Base-by-base conservation (phyloP, 2,113 vertebrate species). In the Nematolebias whitei region DNA sequence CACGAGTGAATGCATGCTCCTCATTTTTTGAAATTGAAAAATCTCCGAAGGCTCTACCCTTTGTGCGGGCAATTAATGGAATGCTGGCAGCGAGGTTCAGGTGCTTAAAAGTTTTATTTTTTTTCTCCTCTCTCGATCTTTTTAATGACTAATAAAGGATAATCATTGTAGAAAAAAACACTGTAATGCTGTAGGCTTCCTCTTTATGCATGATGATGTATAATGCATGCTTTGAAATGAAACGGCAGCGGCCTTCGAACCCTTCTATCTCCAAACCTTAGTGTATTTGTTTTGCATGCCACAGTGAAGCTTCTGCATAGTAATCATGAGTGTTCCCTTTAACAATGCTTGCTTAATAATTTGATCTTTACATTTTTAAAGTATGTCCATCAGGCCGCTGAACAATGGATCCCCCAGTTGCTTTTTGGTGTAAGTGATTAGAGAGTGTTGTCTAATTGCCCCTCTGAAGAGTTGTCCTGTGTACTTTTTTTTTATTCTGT, bases 41-140 rank as follows among this genome's bases (percentile, higher is more conserved):
- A 91, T 90, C 88, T 89, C 89, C 85, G 84, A 91, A 92, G 90
- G 89, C 88, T 89, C 86, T 81, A 71, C 79, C 88, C 76, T 92
- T 93, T 94, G 92, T 93, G 85, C 80, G 77, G 85, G 90, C 91
- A 93, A 93, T 93, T 93, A 93, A 93, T 92, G 89, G 90, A 93
- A 93, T 92, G 90, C 91, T 94, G 83, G 85, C 85, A 92, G 91
- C 91, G 85, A 92, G 92, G 91, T 91, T 87, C 90, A 91, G 85
- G 91, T 92, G 89, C 91, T 93, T 90, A 90, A 91, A 91, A 90
- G 82, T 88, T 88, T 63, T 88, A 82, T 88, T 86, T 84, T 87
- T 75, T 83, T 73, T 49, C 77, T 77, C 77, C 78, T 80, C 75
- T 63, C 76, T 81, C 72, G 52, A 76, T 82, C 82, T 84, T 82